Percentiles rank a stretch among this genome's conserved stretches.
Evolutionary conservation across 92 coral and sea anemone species (phyloP).

Genomic region (Umimayanthus kanabou): DNA sequence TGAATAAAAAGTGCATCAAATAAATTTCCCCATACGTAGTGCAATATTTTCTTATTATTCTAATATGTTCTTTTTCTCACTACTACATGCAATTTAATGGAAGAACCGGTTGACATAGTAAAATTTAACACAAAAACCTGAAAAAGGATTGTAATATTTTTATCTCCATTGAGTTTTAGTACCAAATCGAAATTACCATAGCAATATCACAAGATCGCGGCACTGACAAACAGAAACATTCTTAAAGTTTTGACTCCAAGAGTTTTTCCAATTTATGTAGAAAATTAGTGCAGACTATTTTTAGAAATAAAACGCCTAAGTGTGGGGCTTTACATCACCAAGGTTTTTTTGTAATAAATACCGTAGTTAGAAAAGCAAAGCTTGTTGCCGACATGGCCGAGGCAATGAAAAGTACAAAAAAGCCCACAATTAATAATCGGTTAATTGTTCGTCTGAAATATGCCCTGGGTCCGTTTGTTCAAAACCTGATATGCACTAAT

Average conservation of each 20-base stretch:
- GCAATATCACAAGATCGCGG: background rate
- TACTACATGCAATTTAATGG: background rate
- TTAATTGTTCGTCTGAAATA: background rate
- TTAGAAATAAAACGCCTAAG: background rate
- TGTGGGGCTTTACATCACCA: background rate
- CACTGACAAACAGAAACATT: too few species aligned
- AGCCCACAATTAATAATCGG: too few species aligned
- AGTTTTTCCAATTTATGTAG: background rate
- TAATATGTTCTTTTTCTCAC: background rate
- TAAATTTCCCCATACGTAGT: background rate
- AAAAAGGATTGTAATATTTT: too few species aligned
- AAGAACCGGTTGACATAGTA: too few species aligned
- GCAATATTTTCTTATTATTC: background rate
- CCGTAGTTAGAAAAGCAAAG: too few species aligned
- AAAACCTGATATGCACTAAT: too few species aligned
- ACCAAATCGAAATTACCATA: background rate
- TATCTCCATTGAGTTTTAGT: background rate
- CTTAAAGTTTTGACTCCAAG: too few species aligned
- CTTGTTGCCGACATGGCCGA: too few species aligned
- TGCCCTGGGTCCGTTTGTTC: too few species aligned
- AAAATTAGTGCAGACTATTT: background rate
- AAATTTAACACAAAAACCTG: too few species aligned
- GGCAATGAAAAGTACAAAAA: too few species aligned
- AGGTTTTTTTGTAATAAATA: too few species aligned
- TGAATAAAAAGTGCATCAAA: background rate